These are phyloP conservation scores for Oasisia sp. DNA, from an alignment of 2,888 invertebrate species.

Conservation along the genomic window DNA sequence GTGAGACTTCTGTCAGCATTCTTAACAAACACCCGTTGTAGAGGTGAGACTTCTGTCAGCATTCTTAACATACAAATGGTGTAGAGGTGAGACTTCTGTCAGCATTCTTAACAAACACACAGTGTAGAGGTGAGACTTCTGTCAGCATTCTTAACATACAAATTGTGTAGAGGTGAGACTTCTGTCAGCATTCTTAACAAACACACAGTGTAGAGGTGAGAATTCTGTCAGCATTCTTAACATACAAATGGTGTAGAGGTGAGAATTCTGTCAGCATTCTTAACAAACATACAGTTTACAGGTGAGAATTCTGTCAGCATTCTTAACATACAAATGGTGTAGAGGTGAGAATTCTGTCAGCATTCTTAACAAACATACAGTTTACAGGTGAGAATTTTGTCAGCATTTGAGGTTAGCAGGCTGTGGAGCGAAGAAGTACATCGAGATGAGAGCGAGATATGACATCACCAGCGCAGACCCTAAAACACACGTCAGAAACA, in stretches of 20 bases:
- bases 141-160: neutral
- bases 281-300: too few relatives aligned
- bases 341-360: neutral
- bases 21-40: too few relatives aligned
- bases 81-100: neutral
- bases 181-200: neutral
- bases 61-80: too few relatives aligned
- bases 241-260: too few relatives aligned
- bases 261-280: neutral
- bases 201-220: too few relatives aligned
- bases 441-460: conserved; percentile 56
- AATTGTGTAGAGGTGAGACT: too few relatives aligned
- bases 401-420: conserved; percentile 28
- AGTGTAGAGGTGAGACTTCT: too few relatives aligned
- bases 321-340: too few relatives aligned
- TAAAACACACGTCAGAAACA: conserved; percentile 40
- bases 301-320: neutral
- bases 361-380: too few relatives aligned
- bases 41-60: neutral
- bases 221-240: neutral
- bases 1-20: neutral
- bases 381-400: neutral
- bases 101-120: too few relatives aligned
- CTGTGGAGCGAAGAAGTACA: conserved; percentile 58
- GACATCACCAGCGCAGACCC: conserved; percentile 54